These are phyloP conservation scores for Cabera pusaria DNA, from an alignment of 2,888 invertebrate species.

Conservation along the genomic window DNA sequence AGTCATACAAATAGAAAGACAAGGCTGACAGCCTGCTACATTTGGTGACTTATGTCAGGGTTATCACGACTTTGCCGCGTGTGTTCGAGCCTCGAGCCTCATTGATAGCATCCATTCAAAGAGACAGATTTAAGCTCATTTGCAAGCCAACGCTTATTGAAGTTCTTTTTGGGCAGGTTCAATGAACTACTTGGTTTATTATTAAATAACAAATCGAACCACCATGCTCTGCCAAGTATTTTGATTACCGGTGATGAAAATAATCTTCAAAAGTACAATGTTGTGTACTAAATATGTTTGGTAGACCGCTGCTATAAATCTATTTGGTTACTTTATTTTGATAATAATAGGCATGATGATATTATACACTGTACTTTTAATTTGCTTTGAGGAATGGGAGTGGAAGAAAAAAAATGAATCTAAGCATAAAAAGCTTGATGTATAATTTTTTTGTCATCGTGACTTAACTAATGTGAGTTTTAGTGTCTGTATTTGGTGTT, in stretches of 20 bases:
- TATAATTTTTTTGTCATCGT: too few relatives aligned
- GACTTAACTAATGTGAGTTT: too few relatives aligned
- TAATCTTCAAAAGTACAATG: slow-evolving; percentile 23
- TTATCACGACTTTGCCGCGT: slow-evolving; percentile 56
- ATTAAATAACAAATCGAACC: slow-evolving; percentile 44
- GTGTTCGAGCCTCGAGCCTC: slow-evolving; percentile 46
- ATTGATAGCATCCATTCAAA: slow-evolving; percentile 57
- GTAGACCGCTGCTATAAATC: slow-evolving; percentile 32
- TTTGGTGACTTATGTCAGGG: slow-evolving; percentile 80
- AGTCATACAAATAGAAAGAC: slow-evolving; percentile 68
- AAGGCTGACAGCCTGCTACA: slow-evolving; percentile 75
- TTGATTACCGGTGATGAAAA: slow-evolving; percentile 37
- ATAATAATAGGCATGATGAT: slow-evolving; percentile 32
- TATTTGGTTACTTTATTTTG: slow-evolving; percentile 36
- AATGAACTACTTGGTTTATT: slow-evolving; percentile 60
- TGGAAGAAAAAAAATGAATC: too few relatives aligned
- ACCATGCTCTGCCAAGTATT: slow-evolving; percentile 43
- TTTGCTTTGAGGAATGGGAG: too few relatives aligned
- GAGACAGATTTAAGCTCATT: slow-evolving; percentile 46
- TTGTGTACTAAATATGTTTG: slow-evolving; percentile 29
- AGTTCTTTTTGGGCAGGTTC: slow-evolving; percentile 55
- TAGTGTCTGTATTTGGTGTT: too few relatives aligned
- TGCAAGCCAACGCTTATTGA: slow-evolving; percentile 49
- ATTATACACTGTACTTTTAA: too few relatives aligned
- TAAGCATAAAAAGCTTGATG: too few relatives aligned